Conservation (phyloP, 2,113 vertebrate genomes). For the Uria lomvia region DNA sequence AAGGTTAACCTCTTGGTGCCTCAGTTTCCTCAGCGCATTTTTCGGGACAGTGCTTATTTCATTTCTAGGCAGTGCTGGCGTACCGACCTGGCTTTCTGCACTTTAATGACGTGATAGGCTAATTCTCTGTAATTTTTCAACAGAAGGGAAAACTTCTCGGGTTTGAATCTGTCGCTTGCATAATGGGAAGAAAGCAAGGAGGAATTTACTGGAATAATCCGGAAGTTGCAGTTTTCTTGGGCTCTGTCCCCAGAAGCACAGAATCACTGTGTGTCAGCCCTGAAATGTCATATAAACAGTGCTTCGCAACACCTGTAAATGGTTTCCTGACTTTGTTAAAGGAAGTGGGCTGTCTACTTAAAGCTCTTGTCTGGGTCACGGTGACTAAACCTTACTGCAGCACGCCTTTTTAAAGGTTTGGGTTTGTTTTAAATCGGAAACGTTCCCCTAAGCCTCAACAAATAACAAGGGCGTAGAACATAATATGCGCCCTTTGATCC, state of each 20-base stretch:
- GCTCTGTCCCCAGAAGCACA: conserved; percentile 1
- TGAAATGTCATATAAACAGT: conserved; percentile 41
- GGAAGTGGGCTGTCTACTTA: conserved; percentile 48
- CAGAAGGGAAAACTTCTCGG: background rate
- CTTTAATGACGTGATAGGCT: background rate
- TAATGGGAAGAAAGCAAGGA: background rate
- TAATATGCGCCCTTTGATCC: background rate
- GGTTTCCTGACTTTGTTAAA: conserved; percentile 43
- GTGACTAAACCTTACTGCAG: conserved; percentile 44
- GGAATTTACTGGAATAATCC: conserved; percentile 11
- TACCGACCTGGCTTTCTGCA: background rate
- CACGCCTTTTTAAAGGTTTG: background rate
- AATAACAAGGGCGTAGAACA: background rate
- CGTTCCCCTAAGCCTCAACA: background rate
- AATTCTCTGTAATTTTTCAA: background rate
- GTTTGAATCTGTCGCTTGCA: background rate
- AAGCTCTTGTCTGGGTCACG: conserved; percentile 36
- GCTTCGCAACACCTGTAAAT: background rate
- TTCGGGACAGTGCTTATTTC: background rate
- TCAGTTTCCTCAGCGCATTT: background rate
- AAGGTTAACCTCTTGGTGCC: conserved; percentile 1
- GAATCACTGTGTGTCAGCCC: background rate
- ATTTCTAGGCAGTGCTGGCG: background rate
- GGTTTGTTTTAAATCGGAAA: background rate
- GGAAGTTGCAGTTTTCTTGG: background rate